A percentile compares a stretch with the other conserved stretches of the same genome.
phyloP scores from a whole-genome alignment of 2,888 invertebrate genomes.

The Calephelis perditalis region DNA sequence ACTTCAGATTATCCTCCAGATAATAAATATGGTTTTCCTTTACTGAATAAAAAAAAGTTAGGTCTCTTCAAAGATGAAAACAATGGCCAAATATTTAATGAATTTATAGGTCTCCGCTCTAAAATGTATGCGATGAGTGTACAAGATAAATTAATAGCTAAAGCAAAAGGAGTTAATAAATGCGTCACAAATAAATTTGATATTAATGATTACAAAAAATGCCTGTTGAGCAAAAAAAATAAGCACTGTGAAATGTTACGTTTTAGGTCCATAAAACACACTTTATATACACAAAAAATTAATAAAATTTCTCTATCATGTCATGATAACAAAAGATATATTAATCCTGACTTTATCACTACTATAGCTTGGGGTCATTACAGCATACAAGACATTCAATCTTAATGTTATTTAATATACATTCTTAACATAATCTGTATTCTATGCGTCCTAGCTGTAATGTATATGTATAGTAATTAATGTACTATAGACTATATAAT shows the following conservation, averaged over 20 bases:
- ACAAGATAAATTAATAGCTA: constrained; percentile 27
- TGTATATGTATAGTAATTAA: too few species aligned
- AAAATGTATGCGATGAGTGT: constrained; percentile 35
- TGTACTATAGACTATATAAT: too few species aligned
- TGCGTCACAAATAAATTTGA: neutral
- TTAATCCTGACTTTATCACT: constrained; percentile 15
- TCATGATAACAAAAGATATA: constrained; percentile 20
- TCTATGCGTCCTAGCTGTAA: too few species aligned
- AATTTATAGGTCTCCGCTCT: constrained; percentile 36
- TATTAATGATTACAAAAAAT: too few species aligned
- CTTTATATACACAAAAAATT: too few species aligned
- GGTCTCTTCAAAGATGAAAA: constrained; percentile 37
- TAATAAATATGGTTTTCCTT: constrained; percentile 25
- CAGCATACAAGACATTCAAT: constrained; percentile 13
- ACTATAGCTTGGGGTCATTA: constrained; percentile 23
- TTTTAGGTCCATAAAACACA: too few species aligned
- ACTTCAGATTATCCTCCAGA: constrained; percentile 35
- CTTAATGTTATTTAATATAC: too few species aligned
- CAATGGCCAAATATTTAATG: constrained; percentile 30
- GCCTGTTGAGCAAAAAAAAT: too few species aligned
- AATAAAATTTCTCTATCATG: constrained; percentile 11
- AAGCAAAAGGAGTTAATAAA: constrained; percentile 33
- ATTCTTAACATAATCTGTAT: too few species aligned
- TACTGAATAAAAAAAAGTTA: constrained; percentile 35
- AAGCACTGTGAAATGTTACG: too few species aligned